Evolutionary conservation across 2,113 vertebrate species (phyloP).

Genomic region (Suncus etruscus): DNA sequence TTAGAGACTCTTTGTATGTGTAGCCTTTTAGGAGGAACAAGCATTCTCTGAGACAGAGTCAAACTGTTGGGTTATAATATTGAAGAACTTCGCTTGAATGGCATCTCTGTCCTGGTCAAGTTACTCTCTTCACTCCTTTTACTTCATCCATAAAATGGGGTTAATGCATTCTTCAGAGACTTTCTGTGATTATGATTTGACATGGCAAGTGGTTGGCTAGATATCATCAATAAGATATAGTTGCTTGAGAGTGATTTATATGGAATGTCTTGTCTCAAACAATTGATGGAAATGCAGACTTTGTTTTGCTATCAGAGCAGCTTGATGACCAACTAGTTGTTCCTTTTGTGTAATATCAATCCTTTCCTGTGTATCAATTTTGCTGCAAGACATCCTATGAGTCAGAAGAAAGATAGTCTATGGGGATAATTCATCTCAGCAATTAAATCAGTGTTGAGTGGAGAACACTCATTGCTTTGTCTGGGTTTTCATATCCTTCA

Average conservation of each 20-base stretch:
- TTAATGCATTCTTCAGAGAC: background rate
- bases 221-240: background rate
- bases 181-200: background rate
- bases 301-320: conserved; percentile 3
- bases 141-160: conserved; percentile 5
- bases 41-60: background rate
- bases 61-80: background rate
- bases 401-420: background rate
- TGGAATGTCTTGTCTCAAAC: background rate
- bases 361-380: conserved; percentile 4
- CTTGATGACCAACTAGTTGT: background rate
- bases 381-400: background rate
- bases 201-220: background rate
- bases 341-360: background rate
- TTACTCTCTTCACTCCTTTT: background rate
- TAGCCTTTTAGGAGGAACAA: background rate
- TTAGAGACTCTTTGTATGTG: background rate
- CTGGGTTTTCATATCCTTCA: background rate
- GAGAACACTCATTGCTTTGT: background rate
- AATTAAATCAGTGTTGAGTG: background rate
- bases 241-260: background rate
- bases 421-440: background rate
- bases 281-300: background rate
- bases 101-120: background rate
- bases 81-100: background rate